phyloP scores from a whole-genome alignment of 2,888 invertebrate species.

The Plebejus melissa region DNA sequence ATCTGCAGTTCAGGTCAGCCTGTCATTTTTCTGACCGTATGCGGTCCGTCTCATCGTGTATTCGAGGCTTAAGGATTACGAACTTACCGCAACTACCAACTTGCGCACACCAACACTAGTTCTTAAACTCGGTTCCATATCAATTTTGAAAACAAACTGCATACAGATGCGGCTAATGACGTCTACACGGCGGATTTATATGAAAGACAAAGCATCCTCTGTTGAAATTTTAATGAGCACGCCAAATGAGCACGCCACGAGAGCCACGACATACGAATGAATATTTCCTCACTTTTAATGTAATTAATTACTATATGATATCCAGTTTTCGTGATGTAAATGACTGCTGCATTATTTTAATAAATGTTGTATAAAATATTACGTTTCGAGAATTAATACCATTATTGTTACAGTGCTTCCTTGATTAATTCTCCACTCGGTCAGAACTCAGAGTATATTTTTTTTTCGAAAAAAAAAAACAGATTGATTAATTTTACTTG shows the following conservation, averaged over 20 bases:
- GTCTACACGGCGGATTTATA: slow-evolving; percentile 43
- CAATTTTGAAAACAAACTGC: slow-evolving; percentile 23
- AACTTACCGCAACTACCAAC: too few species aligned
- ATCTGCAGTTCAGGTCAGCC: too few species aligned
- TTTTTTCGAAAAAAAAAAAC: background rate
- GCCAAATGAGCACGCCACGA: slow-evolving; percentile 36
- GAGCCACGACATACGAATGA: slow-evolving; percentile 29
- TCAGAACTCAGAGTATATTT: background rate
- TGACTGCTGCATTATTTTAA: slow-evolving; percentile 20
- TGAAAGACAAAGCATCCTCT: slow-evolving; percentile 42
- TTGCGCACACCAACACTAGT: background rate
- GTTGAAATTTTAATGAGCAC: slow-evolving; percentile 53
- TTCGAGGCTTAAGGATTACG: background rate
- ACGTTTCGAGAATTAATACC: background rate
- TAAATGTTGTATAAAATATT: slow-evolving; percentile 11
- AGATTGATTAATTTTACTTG: background rate
- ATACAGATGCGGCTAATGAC: slow-evolving; percentile 53
- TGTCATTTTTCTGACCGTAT: background rate
- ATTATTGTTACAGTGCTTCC: background rate
- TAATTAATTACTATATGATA: slow-evolving; percentile 26
- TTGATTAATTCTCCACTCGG: background rate
- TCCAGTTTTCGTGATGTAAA: slow-evolving; percentile 22
- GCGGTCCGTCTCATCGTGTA: background rate
- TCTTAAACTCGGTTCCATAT: slow-evolving; percentile 20
- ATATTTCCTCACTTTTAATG: slow-evolving; percentile 27